Conservation (phyloP, 2,113 vertebrate genomes). For the Dissostichus mawsoni region DNA sequence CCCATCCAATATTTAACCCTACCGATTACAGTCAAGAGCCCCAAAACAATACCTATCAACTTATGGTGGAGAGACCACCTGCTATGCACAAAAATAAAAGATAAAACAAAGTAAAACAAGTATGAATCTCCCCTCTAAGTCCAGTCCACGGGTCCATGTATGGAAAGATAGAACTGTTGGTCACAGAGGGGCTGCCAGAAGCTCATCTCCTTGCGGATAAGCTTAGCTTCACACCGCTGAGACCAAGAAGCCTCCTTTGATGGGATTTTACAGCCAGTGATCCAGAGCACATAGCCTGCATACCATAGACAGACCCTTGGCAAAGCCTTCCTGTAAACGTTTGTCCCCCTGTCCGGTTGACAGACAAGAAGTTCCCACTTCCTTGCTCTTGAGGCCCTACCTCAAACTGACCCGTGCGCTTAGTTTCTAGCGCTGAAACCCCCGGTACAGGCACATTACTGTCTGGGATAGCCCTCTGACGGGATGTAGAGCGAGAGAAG, state of each 20-base stretch:
- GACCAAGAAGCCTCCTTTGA: constrained; percentile 73
- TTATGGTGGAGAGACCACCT: constrained; percentile 30
- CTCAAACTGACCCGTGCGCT: constrained; percentile 19
- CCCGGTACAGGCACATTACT: neutral
- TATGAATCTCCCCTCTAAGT: constrained; percentile 27
- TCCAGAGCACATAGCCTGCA: constrained; percentile 73
- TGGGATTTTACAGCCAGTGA: constrained; percentile 79
- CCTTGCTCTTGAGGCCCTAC: neutral
- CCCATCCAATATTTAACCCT: neutral
- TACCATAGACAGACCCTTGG: constrained; percentile 65
- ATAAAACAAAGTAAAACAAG: constrained; percentile 19
- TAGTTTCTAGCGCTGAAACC: constrained; percentile 20
- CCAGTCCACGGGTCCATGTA: constrained; percentile 35
- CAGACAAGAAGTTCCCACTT: constrained; percentile 30
- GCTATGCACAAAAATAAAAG: constrained; percentile 28
- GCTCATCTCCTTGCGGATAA: constrained; percentile 68
- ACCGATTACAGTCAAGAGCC: constrained; percentile 9
- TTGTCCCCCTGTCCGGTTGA: constrained; percentile 28
- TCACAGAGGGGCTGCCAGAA: constrained; percentile 40
- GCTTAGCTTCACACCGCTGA: constrained; percentile 68
- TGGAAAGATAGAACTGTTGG: constrained; percentile 51
- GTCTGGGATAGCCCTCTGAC: constrained; percentile 16
- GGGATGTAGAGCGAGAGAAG: constrained; percentile 48
- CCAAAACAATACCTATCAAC: constrained; percentile 25
- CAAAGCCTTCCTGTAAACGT: constrained; percentile 64